Evolutionary conservation across 2,113 vertebrate genomes (phyloP).

Genomic region (Dipodomys stephensi): DNA sequence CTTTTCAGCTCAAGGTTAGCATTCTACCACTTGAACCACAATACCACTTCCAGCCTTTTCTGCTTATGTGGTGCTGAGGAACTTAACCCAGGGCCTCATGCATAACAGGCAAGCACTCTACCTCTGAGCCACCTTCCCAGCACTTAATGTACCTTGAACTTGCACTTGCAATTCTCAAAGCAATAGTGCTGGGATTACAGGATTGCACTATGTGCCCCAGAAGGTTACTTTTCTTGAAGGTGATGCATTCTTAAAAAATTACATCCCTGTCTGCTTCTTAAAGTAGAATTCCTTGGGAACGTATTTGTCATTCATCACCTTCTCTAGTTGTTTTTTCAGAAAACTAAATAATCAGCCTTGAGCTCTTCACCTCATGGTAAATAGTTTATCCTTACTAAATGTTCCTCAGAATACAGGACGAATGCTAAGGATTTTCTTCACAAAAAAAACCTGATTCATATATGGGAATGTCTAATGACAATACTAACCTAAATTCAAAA

Average conservation of each 20-base stretch:
- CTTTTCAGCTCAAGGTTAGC: no score
- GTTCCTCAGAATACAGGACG: neutral
- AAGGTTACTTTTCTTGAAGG: neutral
- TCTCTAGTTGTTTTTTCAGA: conserved; percentile 14
- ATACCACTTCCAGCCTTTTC: no score
- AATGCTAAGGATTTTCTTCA: neutral
- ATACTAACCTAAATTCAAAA: neutral
- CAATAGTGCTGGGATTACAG: no score
- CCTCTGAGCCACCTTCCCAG: no score
- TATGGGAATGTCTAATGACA: neutral
- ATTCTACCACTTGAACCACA: no score
- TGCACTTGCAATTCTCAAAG: no score
- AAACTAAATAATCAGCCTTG: neutral
- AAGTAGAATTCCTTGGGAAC: neutral
- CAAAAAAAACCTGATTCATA: neutral
- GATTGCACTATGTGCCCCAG: no score
- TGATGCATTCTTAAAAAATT: neutral
- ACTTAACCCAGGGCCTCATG: no score
- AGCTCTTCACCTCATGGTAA: neutral
- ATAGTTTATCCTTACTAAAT: neutral
- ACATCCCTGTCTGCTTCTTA: neutral
- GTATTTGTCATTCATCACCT: neutral
- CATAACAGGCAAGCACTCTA: no score
- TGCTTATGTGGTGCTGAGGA: no score
- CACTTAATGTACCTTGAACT: no score